Percentiles rank a stretch among this genome's conserved stretches.
Evolutionary conservation across 2,888 invertebrate genomes (phyloP).

Genomic region (Amblyjoppa proteus): DNA sequence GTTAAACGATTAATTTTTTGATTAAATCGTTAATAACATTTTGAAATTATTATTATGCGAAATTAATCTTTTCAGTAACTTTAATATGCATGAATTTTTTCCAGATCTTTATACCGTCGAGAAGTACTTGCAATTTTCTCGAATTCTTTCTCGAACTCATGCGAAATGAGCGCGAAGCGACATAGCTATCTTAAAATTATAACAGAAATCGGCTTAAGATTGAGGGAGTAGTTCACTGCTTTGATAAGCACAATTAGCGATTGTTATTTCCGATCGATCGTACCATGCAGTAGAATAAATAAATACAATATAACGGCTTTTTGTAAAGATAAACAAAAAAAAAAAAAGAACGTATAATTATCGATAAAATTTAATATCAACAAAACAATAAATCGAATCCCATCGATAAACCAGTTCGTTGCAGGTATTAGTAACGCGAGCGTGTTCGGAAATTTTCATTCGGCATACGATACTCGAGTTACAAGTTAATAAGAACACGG

Average conservation of each 20-base stretch:
- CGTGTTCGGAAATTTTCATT: background rate
- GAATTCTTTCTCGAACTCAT: too few relatives aligned
- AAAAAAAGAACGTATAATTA: background rate
- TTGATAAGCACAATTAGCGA: background rate
- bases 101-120: too few relatives aligned
- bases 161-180: too few relatives aligned
- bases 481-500: constrained; percentile 31
- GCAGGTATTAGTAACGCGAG: background rate
- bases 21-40: too few relatives aligned
- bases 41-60: too few relatives aligned
- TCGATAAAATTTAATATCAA: background rate
- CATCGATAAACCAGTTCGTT: background rate
- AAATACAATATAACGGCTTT: background rate
- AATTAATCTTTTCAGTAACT: too few relatives aligned
- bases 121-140: too few relatives aligned
- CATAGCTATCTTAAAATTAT: too few relatives aligned
- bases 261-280: background rate
- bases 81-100: too few relatives aligned
- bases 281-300: background rate
- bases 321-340: background rate
- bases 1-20: too few relatives aligned
- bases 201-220: background rate
- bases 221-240: background rate
- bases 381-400: background rate
- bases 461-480: constrained; percentile 8